These are phyloP conservation scores for Cherax quadricarinatus DNA, from an alignment of 1,140 invertebrate species.

Conservation along the genomic window DNA sequence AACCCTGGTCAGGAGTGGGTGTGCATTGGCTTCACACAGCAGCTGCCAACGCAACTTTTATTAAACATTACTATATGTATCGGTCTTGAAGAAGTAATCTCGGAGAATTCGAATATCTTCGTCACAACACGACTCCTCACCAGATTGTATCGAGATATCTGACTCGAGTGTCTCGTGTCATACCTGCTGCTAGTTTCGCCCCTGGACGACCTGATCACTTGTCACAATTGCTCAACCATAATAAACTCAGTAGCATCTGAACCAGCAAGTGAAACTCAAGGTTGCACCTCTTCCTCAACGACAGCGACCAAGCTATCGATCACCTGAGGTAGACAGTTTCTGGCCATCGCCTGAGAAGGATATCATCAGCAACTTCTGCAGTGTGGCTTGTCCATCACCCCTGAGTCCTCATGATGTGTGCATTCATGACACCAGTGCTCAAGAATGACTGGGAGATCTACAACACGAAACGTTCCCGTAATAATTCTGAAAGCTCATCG, in stretches of 20 bases:
- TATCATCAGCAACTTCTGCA: neutral
- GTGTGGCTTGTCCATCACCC: neutral
- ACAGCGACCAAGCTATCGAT: neutral
- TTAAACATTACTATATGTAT: neutral
- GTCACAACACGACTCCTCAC: neutral
- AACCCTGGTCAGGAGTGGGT: neutral
- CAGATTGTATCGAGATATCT: neutral
- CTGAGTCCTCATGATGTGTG: constrained; percentile 70
- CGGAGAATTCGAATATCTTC: neutral
- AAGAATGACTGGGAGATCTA: constrained; percentile 73
- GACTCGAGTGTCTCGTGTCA: neutral
- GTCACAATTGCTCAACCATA: neutral
- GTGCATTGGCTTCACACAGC: neutral
- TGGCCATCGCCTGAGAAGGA: neutral
- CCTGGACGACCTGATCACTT: neutral
- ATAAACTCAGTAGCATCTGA: neutral
- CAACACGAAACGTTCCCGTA: constrained; percentile 61
- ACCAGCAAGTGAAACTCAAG: neutral
- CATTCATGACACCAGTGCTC: constrained; percentile 72
- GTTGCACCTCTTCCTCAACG: neutral
- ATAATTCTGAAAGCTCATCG: constrained; percentile 60
- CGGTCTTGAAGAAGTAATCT: neutral
- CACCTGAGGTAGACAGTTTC: neutral
- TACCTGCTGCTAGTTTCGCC: neutral
- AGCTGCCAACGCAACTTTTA: neutral